Evolutionary conservation across 2,113 vertebrate genomes (phyloP).

Genomic region (Cygnus atratus): DNA sequence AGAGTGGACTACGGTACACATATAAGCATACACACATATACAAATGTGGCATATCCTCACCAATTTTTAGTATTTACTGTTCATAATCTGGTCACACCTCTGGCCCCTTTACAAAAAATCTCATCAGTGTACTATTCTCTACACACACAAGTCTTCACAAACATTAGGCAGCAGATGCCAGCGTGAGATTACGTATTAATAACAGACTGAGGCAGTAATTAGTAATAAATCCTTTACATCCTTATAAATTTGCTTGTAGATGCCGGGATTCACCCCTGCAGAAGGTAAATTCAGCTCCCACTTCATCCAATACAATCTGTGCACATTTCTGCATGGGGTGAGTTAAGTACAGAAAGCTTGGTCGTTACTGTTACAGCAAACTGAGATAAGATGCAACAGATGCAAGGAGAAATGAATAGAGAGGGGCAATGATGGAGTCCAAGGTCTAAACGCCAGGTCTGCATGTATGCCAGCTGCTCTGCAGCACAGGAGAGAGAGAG

Average conservation of each 20-base stretch:
- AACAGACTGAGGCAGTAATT: neutral
- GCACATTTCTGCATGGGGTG: neutral
- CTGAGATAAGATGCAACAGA: neutral
- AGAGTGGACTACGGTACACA: neutral
- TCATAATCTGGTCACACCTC: neutral
- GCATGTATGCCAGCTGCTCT: constrained; percentile 15
- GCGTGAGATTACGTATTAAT: neutral
- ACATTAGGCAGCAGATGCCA: neutral
- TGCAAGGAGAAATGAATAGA: neutral
- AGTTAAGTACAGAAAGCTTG: neutral
- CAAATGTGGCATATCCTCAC: neutral
- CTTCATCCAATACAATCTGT: neutral
- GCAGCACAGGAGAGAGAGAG: neutral
- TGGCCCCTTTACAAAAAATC: neutral
- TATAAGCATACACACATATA: neutral
- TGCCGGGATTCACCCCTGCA: neutral
- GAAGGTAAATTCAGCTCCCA: neutral
- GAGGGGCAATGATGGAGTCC: neutral
- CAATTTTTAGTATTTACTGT: neutral
- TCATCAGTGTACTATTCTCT: neutral
- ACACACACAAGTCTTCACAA: neutral
- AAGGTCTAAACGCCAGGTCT: constrained; percentile 22
- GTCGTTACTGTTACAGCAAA: neutral
- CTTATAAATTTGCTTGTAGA: neutral
- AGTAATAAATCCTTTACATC: neutral